A percentile compares a stretch with the other conserved stretches of the same genome.
These are phyloP conservation scores for Chelon labrosus DNA, from an alignment of 2,797 vertebrate genomes.

Conservation along the genomic window DNA sequence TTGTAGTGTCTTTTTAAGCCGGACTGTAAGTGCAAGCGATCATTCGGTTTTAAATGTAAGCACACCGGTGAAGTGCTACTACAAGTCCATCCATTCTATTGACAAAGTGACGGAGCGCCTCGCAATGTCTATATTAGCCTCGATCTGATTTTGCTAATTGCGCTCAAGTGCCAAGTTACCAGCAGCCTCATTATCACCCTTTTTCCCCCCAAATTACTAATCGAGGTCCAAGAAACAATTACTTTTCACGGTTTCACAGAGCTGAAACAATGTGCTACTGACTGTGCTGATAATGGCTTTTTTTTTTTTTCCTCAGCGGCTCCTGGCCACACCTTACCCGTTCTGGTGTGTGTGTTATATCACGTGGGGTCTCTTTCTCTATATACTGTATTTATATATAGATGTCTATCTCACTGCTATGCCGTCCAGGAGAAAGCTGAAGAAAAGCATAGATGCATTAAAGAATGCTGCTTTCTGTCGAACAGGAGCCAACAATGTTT, in stretches of 20 bases:
- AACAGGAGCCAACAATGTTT: slow-evolving; percentile 53
- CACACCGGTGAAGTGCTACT: slow-evolving; percentile 26
- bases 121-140: slow-evolving; percentile 70
- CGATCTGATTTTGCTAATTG: slow-evolving; percentile 81
- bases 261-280: slow-evolving; percentile 54
- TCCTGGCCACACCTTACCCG: slow-evolving; percentile 45
- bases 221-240: slow-evolving; percentile 79
- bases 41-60: slow-evolving; percentile 29
- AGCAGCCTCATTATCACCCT: slow-evolving; percentile 76
- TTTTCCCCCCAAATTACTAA: slow-evolving; percentile 78
- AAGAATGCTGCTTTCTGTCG: slow-evolving; percentile 48
- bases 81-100: slow-evolving; percentile 70
- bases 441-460: slow-evolving; percentile 59
- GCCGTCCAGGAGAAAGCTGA: slow-evolving; percentile 58
- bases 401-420: slow-evolving; percentile 50
- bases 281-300: slow-evolving; percentile 42
- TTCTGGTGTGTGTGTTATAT: slow-evolving; percentile 30
- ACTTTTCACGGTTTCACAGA: slow-evolving; percentile 57
- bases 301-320: slow-evolving; percentile 23
- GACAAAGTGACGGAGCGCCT: slow-evolving; percentile 64
- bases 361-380: slow-evolving; percentile 33
- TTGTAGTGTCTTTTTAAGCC: too few species aligned
- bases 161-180: slow-evolving; percentile 77
- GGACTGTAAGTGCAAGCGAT: slow-evolving; percentile 25
- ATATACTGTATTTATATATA: neutral